Percentiles rank a stretch among this genome's conserved stretches.
Evolutionary conservation across 2,797 vertebrate species (phyloP).

Genomic region (Trachops cirrhosus): DNA sequence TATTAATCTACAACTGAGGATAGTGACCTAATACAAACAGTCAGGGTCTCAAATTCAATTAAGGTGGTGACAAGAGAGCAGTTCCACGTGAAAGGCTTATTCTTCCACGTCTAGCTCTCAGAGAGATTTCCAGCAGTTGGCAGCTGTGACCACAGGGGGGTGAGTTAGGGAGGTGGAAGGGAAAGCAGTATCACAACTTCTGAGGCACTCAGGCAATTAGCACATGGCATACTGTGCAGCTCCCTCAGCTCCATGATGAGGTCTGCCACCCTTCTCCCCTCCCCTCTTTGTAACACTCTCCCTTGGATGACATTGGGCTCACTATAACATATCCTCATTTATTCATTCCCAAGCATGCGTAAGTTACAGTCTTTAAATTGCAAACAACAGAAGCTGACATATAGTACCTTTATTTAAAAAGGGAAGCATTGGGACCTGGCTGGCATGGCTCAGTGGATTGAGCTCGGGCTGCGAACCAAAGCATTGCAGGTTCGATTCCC

Average conservation of each 20-base stretch:
- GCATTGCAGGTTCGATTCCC: too few species aligned
- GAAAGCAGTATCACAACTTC: neutral
- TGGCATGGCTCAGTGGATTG: too few species aligned
- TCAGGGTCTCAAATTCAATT: neutral
- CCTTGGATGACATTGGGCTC: neutral
- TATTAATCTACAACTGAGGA: neutral
- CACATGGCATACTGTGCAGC: fast-evolving
- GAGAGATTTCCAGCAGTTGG: neutral
- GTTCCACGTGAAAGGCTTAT: neutral
- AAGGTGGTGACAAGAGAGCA: neutral
- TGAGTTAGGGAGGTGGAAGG: neutral
- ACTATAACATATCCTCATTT: neutral
- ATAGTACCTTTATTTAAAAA: neutral
- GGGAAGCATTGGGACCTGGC: neutral
- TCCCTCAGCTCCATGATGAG: neutral
- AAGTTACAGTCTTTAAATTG: neutral
- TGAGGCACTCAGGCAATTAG: neutral
- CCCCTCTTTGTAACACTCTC: neutral
- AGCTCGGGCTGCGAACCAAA: too few species aligned
- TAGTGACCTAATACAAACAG: neutral
- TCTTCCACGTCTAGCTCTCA: neutral
- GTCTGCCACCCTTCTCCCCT: neutral
- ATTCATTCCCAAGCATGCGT: neutral
- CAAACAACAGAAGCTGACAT: neutral
- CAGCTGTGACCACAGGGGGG: neutral